Evolutionary conservation across 1,140 invertebrate species (phyloP), one percentile per base, ranked within the genome.

Genomic region (Lanistes nyassanus): DNA sequence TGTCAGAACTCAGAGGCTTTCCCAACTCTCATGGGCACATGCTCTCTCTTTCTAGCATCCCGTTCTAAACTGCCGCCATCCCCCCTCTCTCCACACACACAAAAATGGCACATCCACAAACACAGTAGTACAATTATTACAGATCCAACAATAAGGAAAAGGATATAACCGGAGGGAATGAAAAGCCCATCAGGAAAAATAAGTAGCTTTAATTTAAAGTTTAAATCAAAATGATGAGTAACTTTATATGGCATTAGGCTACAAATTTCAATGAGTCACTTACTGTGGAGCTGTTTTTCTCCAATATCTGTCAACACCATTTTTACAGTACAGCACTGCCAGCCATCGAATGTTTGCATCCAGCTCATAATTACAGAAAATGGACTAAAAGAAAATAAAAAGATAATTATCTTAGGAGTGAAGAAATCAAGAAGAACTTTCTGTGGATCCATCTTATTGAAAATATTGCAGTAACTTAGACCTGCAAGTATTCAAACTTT

Each of bases 241-340:
- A 60, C 11, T 11, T 4, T 29, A 60, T 9, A 60, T 16, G 1
- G 31, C n/a, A 16, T 16, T 60, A 29, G 13, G 34, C 26, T 37
- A 42, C 23, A 69, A 55, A 70, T 55, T 11, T 16, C 42, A 53
- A 42, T 21, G n/a, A 21, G 13, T 23, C 47, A 75, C 90, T 91
- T 91, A 94, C 93, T 94, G 92, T 3, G 94, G 93, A 1, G 95
- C 94, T 87, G 92, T 94, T 86, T 93, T 93, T 70, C 96, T 92
- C 97, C 97, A 99, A 85, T 97, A 97, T 75, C 93, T 93, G 78
- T 98, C 96, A n/a, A 98, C 92, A 2, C 96, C 97, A 92, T 97
- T 98, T 88, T 98, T 98, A 80, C 98, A 94, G 89, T 94, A 98
- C 77, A 98, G 92, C 19, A 96, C 93, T 39, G 96, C 96, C 87